Base-by-base conservation (phyloP, 2,797 vertebrate genomes). In the Netta rufina region DNA sequence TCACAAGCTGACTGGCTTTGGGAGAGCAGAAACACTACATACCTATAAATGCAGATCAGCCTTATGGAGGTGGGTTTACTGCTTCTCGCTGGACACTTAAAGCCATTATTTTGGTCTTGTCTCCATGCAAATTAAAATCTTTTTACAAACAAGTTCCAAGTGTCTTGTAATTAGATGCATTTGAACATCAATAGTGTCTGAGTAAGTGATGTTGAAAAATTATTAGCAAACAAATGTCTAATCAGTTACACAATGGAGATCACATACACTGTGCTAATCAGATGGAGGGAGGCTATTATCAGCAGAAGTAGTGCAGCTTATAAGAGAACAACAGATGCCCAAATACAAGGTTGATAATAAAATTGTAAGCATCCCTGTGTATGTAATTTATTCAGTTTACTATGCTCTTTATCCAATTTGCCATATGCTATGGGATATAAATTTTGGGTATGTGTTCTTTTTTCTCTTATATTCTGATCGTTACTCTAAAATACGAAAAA, bases 381-480 rank as follows among this genome's bases (percentile, higher is more conserved):
- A 5, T 57, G 54, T 89, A 92, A 95, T 89, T 84, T 96, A 86
- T 93, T 92, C 86, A 27, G 20, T 86, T 92, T 78, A 33, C 41
- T 67, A 9, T 56, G 57, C 57, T 91, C 80, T 69, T 91, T 78
- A 85, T 93, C 84, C 86, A 88, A 69, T 96, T 92, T 92, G 43
- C 94, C 92, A 94, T 93, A 93, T 96, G 92, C 58, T 81, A 13
- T 25, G 69, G 57, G 58, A 70, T 92, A 67, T 89, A 87, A 93
- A 89, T 91, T 80, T 79, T 74, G 45, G 30, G 21, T 60, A 4
- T 87, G 10, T 64, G 4, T 45, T 85, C n/a, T 81, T 61, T 88
- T 77, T 74, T 71, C 41, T 71, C n/a, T 72, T 87, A 22, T 9
- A 32, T 0, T 1, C 30, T 83, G 81, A 51, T 88, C 33, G 13